A percentile compares a stretch with the other conserved stretches of the same genome.
These are phyloP conservation scores for Charadrius vociferus DNA, from an alignment of 2,113 vertebrate species.

Conservation along the genomic window DNA sequence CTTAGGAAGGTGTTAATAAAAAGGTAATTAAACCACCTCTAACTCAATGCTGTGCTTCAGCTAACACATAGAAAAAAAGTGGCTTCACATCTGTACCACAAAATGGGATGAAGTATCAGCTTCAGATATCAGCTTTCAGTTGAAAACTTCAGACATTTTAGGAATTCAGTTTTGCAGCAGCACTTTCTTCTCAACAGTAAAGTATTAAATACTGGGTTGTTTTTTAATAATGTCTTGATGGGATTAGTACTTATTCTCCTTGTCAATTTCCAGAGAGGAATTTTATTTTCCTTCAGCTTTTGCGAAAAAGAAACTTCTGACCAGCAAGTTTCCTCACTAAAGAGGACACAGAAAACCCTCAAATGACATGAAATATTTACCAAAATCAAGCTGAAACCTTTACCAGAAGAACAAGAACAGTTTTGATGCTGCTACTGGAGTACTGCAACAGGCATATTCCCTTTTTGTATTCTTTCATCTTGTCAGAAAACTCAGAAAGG, in stretches of 20 bases:
- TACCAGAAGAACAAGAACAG: neutral
- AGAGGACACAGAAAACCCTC: neutral
- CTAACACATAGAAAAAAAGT: neutral
- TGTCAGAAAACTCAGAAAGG: neutral
- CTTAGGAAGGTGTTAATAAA: neutral
- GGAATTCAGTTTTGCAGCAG: neutral
- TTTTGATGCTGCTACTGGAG: neutral
- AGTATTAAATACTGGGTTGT: neutral
- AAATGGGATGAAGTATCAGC: neutral
- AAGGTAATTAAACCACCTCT: neutral
- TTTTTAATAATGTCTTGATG: neutral
- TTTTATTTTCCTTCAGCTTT: neutral
- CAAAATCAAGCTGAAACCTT: slow-evolving; percentile 16
- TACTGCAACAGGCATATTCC: neutral
- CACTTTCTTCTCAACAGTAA: neutral
- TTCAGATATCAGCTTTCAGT: neutral
- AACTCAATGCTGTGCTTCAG: neutral
- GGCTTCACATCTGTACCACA: neutral
- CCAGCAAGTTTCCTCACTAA: neutral
- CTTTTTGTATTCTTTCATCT: neutral
- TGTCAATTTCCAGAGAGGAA: neutral
- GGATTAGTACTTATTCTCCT: neutral
- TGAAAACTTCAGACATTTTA: neutral
- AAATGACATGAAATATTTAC: neutral
- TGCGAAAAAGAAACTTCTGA: neutral